Conservation (phyloP, 2,113 vertebrate genomes). For the Falco punctatus region DNA sequence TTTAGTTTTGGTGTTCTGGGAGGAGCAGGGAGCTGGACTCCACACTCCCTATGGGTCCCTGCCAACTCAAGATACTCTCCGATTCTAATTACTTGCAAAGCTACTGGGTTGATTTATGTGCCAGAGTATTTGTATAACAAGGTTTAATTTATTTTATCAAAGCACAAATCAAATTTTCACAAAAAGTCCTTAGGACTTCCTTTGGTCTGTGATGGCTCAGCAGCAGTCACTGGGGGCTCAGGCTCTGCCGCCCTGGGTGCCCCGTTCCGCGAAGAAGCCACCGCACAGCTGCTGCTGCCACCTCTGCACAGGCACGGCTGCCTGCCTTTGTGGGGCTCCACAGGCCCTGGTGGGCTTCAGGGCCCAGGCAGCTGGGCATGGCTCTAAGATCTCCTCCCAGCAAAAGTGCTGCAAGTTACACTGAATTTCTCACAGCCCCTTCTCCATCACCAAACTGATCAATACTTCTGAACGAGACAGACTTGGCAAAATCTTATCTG, state of each 20-base stretch:
- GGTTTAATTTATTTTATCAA: not conserved
- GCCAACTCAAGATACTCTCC: too few relatives aligned
- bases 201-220: not conserved
- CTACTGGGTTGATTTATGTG: not conserved
- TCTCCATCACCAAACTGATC: not conserved
- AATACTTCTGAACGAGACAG: not conserved
- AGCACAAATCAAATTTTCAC: not conserved
- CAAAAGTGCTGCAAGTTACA: not conserved
- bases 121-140: not conserved
- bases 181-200: not conserved
- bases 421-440: not conserved
- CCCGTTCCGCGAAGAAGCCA: too few relatives aligned
- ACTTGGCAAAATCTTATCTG: not conserved
- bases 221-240: not conserved
- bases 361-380: not conserved
- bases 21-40: too few relatives aligned
- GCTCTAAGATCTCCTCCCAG: not conserved
- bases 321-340: not conserved
- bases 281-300: too few relatives aligned
- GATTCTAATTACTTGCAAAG: not conserved
- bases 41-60: too few relatives aligned
- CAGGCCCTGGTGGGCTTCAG: not conserved
- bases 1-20: too few relatives aligned
- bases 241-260: not conserved
- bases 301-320: not conserved